These are phyloP conservation scores for Rotaria socialis DNA, from an alignment of 2,888 invertebrate genomes.

Conservation along the genomic window DNA sequence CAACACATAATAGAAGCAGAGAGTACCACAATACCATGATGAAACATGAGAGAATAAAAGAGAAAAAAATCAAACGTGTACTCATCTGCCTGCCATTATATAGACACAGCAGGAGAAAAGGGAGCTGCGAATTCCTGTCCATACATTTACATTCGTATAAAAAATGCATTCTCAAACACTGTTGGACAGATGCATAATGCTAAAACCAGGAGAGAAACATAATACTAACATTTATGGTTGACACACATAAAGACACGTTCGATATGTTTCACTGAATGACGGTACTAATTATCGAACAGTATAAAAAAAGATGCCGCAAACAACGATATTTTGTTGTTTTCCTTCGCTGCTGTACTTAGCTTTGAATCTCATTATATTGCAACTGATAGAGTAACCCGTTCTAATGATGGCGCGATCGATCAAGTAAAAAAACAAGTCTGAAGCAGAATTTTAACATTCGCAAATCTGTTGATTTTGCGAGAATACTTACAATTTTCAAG, in stretches of 20 bases:
- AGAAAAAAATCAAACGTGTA: background rate
- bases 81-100: background rate
- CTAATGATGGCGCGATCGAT: background rate
- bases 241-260: background rate
- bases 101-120: background rate
- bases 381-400: no score
- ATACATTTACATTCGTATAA: background rate
- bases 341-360: background rate
- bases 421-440: background rate
- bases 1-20: background rate
- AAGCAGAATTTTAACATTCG: no score
- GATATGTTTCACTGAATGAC: background rate
- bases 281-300: background rate
- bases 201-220: background rate
- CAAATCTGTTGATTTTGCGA: background rate
- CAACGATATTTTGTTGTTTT: background rate
- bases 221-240: background rate
- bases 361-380: background rate
- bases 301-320: background rate
- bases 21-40: background rate
- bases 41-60: background rate
- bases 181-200: background rate
- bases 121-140: background rate
- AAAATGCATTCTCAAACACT: background rate
- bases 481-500: background rate